phyloP scores from a whole-genome alignment of 2,797 vertebrate genomes.

The Simalia tracyae region DNA sequence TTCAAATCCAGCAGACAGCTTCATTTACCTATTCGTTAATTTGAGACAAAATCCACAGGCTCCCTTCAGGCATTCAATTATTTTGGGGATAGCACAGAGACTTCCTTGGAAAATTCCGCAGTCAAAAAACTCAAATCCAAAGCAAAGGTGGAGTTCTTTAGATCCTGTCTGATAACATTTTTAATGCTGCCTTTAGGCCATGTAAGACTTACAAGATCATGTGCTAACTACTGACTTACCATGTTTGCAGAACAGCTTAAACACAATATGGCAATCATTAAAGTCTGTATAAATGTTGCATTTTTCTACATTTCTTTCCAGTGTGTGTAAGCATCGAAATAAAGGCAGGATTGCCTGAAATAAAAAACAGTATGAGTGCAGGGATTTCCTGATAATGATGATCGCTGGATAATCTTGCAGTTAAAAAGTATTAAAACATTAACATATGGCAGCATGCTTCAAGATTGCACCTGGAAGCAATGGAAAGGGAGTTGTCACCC shows the following conservation, averaged over 20 bases:
- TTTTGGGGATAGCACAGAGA: neutral
- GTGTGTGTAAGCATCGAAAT: conserved; percentile 82
- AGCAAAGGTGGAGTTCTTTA: neutral
- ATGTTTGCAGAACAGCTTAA: conserved; percentile 89
- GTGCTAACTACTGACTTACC: conserved; percentile 72
- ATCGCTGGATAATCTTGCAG: neutral
- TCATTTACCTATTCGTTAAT: neutral
- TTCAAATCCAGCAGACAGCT: neutral
- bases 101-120: neutral
- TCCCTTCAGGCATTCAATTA: too few relatives aligned
- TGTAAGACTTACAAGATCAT: neutral
- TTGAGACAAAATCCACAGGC: neutral
- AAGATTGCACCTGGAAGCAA: too few relatives aligned
- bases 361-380: neutral
- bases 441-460: too few relatives aligned
- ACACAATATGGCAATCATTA: conserved; percentile 71
- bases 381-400: neutral
- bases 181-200: neutral
- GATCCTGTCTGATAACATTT: neutral
- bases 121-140: neutral
- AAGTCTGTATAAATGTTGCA: conserved; percentile 81
- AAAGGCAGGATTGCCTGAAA: conserved; percentile 85
- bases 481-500: too few relatives aligned
- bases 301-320: conserved; percentile 85
- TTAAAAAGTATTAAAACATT: neutral